Base-by-base conservation (phyloP, 2,888 invertebrate genomes). In the Dasypolia templi region DNA sequence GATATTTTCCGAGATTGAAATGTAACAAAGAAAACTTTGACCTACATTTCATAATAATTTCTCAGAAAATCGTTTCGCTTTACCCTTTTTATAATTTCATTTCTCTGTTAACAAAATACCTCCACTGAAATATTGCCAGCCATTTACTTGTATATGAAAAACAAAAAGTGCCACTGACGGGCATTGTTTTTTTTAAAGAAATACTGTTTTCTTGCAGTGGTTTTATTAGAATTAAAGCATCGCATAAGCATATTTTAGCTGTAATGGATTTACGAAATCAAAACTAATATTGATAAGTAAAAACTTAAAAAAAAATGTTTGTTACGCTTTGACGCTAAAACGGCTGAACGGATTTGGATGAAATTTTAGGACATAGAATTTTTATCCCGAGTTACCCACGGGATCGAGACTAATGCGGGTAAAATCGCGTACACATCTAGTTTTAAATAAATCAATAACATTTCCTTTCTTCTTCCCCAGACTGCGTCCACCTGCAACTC, bases 401-500 rank as follows among this genome's bases (percentile, higher is more conserved):
- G n/a, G n/a, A n/a, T n/a, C n/a, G n/a, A n/a, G n/a, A n/a, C n/a
- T n/a, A n/a, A n/a, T n/a, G n/a, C n/a, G n/a, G n/a, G n/a, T n/a
- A n/a, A n/a, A n/a, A n/a, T n/a, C n/a, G n/a, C n/a, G n/a, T n/a
- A n/a, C n/a, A n/a, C n/a, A n/a, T n/a, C n/a, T n/a, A n/a, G n/a
- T n/a, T n/a, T n/a, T n/a, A n/a, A 32, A 22, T 58, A 29, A 29
- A 56, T 58, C 6, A 58, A 14, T 29, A 29, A 42, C 53, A n/a
- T 51, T 14, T 22, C 5, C n/a, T 81, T 59, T 84, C 67, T 89
- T 89, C 91, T 87, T 92, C 96, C 97, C 63, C 97, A 99, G 99
- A 99, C 94, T 98, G 98, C 92, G 97, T 99, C 82, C 98, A 98
- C 94, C 97, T 99, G 81, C 98, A 98, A 92, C 97, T 99, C 65